Conservation (phyloP, 1,140 invertebrate species). For the Colletes latitarsis region DNA sequence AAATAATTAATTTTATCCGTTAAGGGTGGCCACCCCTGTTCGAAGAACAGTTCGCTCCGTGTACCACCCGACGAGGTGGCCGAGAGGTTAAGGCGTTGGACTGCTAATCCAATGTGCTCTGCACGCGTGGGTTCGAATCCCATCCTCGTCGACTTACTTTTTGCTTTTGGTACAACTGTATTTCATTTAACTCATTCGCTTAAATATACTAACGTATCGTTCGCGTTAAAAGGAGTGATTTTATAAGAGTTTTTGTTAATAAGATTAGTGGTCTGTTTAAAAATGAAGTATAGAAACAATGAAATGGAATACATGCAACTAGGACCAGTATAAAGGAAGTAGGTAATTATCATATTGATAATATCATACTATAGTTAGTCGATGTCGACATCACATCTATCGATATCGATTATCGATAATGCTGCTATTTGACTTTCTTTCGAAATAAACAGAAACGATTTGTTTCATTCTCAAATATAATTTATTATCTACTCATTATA, state of each 20-base stretch:
- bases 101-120: slow-evolving; percentile 89
- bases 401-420: neutral
- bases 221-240: neutral
- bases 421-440: neutral
- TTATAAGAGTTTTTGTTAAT: neutral
- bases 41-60: slow-evolving; percentile 2
- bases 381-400: neutral
- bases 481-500: slow-evolving; percentile 20
- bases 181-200: neutral
- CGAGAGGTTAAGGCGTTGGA: slow-evolving; percentile 95
- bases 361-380: no score
- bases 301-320: neutral
- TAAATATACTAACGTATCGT: neutral
- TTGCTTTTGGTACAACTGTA: neutral
- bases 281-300: neutral
- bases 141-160: slow-evolving; percentile 87
- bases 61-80: slow-evolving; percentile 86
- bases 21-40: slow-evolving; percentile 2
- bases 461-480: neutral
- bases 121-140: slow-evolving; percentile 94
- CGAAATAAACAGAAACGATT: neutral
- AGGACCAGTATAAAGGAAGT: neutral
- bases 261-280: neutral
- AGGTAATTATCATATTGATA: neutral
- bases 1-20: neutral